A percentile compares a stretch with the other conserved stretches of the same genome.
Evolutionary conservation across 1,140 invertebrate genomes (phyloP).

Genomic region (Zaprionus camerounensis): DNA sequence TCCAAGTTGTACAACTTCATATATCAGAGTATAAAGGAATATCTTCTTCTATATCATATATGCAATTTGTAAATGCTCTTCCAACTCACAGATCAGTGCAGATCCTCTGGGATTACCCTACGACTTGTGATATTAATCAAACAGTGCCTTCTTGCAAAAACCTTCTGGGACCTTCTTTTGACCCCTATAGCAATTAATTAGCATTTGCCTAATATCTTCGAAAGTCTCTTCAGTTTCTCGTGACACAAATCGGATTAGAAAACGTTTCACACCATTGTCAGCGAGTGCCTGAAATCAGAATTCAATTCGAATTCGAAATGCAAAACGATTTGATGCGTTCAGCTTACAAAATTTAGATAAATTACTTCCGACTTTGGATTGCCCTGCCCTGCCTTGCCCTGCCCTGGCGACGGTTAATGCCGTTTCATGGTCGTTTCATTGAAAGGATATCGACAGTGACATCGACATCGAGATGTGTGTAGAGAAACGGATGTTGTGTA

Average conservation of each 20-base stretch:
- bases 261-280: conserved; percentile 48
- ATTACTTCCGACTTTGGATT: conserved; percentile 59
- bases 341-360: conserved; percentile 57
- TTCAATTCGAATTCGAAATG: conserved; percentile 42
- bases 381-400: conserved; percentile 7
- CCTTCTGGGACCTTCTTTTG: background rate
- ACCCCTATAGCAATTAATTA: conserved; percentile 1
- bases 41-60: background rate
- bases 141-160: background rate
- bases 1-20: background rate
- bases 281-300: conserved; percentile 14
- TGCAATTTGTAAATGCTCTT: background rate
- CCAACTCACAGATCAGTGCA: background rate
- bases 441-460: conserved; percentile 36
- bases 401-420: conserved; percentile 23
- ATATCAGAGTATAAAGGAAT: background rate
- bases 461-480: background rate
- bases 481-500: conserved; percentile 56
- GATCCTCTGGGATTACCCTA: background rate
- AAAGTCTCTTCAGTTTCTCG: conserved; percentile 1
- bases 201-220: conserved; percentile 18
- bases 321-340: conserved; percentile 54
- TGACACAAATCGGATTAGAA: conserved; percentile 39
- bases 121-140: background rate
- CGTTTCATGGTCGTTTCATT: conserved; percentile 45